phyloP scores from a whole-genome alignment of 2,113 vertebrate genomes.

The Elephantulus edwardii region DNA sequence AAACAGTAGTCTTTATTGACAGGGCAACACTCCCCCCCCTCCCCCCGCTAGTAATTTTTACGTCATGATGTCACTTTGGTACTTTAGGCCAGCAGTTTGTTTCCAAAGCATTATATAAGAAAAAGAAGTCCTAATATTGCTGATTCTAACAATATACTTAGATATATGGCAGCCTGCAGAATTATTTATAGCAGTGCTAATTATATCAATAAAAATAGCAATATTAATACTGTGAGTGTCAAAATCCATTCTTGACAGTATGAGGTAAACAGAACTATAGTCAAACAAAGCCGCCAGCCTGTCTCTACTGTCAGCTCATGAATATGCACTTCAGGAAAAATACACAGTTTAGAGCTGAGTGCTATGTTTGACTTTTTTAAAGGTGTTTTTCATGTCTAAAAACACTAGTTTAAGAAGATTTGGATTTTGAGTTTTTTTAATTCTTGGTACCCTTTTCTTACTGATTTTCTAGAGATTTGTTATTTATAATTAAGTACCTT shows the following conservation, averaged over 20 bases:
- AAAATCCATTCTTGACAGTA: constrained; percentile 85
- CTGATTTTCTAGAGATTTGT: constrained; percentile 15
- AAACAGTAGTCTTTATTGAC: constrained; percentile 78
- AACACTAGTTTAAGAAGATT: constrained; percentile 29
- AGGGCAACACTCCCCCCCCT: constrained; percentile 66
- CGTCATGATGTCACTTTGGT: constrained; percentile 57
- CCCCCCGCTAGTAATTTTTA: constrained; percentile 42
- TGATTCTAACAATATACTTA: constrained; percentile 81
- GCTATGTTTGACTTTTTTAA: constrained; percentile 56
- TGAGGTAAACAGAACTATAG: constrained; percentile 84
- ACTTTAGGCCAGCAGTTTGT: constrained; percentile 72
- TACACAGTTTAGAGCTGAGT: constrained; percentile 73
- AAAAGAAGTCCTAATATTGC: constrained; percentile 76
- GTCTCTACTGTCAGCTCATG: constrained; percentile 84
- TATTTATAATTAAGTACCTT: constrained; percentile 38
- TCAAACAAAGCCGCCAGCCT: constrained; percentile 85
- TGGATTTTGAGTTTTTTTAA: constrained; percentile 52
- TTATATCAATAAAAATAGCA: constrained; percentile 89
- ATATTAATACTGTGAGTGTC: constrained; percentile 87
- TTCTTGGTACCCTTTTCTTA: constrained; percentile 20
- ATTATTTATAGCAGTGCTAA: constrained; percentile 86
- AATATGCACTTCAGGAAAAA: constrained; percentile 82
- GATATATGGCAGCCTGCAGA: constrained; percentile 81
- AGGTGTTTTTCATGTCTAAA: constrained; percentile 43
- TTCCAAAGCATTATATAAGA: constrained; percentile 71